A percentile compares a stretch with the other conserved stretches of the same genome.
Conservation (phyloP, 2,888 invertebrate species). For the Plutella xylostella region DNA sequence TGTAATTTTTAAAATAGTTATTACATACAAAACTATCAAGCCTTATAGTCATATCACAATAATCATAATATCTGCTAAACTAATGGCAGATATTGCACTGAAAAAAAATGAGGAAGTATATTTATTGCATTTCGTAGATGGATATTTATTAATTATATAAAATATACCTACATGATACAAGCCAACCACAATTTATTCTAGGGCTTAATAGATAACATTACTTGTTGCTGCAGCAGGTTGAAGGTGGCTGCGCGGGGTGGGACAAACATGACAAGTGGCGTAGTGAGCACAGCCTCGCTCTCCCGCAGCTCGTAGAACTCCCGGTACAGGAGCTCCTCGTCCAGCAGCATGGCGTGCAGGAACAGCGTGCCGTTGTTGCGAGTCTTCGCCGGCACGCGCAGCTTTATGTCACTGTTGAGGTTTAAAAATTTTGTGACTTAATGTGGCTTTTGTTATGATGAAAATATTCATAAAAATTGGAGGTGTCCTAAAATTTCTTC, state of each 20-base stretch:
- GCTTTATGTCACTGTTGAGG: slow-evolving; percentile 74
- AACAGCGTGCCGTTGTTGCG: slow-evolving; percentile 87
- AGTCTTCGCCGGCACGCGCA: slow-evolving; percentile 80
- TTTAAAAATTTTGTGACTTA: too few relatives aligned
- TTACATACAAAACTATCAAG: too few relatives aligned
- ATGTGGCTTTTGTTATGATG: too few relatives aligned
- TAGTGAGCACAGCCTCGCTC: slow-evolving; percentile 72
- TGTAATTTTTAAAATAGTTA: too few relatives aligned
- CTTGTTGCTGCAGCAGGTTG: slow-evolving; percentile 72
- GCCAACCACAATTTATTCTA: not conserved
- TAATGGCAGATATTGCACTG: too few relatives aligned
- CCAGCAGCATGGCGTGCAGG: slow-evolving; percentile 78
- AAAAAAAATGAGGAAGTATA: not conserved
- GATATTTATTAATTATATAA: not conserved
- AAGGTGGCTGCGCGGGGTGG: slow-evolving; percentile 81
- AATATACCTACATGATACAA: not conserved
- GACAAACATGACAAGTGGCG: slow-evolving; percentile 78
- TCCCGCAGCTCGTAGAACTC: slow-evolving; percentile 70
- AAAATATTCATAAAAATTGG: too few relatives aligned
- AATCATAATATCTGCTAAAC: too few relatives aligned
- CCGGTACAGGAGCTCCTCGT: slow-evolving; percentile 56
- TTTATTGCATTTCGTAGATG: not conserved
- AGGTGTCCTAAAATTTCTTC: too few relatives aligned
- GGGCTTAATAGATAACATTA: slow-evolving; percentile 17
- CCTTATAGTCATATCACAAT: too few relatives aligned